A percentile compares a stretch with the other conserved stretches of the same genome.
Evolutionary conservation across 2,113 vertebrate species (phyloP).

Genomic region (Hyla sarda): DNA sequence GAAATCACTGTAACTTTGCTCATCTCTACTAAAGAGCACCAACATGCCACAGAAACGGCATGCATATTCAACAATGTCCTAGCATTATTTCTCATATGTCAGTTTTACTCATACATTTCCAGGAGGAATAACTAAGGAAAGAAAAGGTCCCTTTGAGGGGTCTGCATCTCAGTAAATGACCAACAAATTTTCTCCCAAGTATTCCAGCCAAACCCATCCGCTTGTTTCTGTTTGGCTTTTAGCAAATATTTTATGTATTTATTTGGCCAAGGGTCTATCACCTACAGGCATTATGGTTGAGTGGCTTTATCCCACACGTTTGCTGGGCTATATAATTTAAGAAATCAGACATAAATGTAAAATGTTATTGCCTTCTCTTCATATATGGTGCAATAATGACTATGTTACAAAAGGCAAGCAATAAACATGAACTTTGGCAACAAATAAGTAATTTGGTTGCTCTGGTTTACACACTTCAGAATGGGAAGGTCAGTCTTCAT

Average conservation of each 20-base stretch:
- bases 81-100: no score
- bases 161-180: background rate
- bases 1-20: no score
- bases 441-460: background rate
- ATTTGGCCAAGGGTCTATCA: background rate
- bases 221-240: background rate
- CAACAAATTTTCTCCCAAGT: background rate
- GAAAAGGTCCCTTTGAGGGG: no score
- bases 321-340: background rate
- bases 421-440: conserved; percentile 1
- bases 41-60: no score
- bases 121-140: no score
- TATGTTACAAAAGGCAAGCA: background rate
- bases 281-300: background rate
- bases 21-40: no score
- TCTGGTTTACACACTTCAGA: background rate
- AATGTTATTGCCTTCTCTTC: background rate
- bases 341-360: background rate
- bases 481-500: background rate
- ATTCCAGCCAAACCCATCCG: background rate
- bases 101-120: no score
- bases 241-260: background rate
- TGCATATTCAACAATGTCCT: no score
- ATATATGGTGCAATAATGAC: background rate
- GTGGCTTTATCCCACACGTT: background rate